Percentiles rank a stretch among this genome's conserved stretches.
These are phyloP conservation scores for Matsumyia berberina DNA, from an alignment of 2,888 invertebrate species.

Conservation along the genomic window DNA sequence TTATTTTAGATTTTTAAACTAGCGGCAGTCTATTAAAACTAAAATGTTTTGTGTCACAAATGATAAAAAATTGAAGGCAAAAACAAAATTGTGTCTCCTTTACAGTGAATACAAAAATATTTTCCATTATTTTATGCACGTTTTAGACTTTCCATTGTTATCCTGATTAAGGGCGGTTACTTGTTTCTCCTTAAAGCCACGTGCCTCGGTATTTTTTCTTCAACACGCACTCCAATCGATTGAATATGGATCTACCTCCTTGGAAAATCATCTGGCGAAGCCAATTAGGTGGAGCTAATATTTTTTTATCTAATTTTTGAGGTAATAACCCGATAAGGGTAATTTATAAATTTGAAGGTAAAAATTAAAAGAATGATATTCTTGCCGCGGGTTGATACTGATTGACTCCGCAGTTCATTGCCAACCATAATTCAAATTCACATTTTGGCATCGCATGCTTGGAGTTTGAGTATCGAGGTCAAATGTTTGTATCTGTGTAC, in stretches of 20 bases:
- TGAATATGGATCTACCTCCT: not conserved
- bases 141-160: slow-evolving; percentile 4
- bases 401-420: slow-evolving; percentile 40
- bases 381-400: slow-evolving; percentile 1
- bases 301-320: slow-evolving; percentile 1
- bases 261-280: not conserved
- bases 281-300: not conserved
- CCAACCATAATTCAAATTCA: slow-evolving; percentile 27
- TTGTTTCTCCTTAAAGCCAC: not conserved
- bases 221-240: slow-evolving; percentile 25
- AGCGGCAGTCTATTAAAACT: too few relatives aligned
- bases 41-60: too few relatives aligned
- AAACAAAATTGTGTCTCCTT: not conserved
- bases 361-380: not conserved
- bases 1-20: not conserved
- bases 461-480: slow-evolving; percentile 37
- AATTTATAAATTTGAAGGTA: slow-evolving; percentile 2
- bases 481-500: slow-evolving; percentile 8
- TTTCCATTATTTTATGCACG: slow-evolving; percentile 25
- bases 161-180: not conserved
- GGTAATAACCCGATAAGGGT: slow-evolving; percentile 22
- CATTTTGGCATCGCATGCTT: slow-evolving; percentile 47
- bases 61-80: too few relatives aligned
- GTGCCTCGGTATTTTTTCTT: not conserved
- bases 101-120: not conserved